phyloP scores from a whole-genome alignment of 2,888 invertebrate species.

The Conomelus anceps region DNA sequence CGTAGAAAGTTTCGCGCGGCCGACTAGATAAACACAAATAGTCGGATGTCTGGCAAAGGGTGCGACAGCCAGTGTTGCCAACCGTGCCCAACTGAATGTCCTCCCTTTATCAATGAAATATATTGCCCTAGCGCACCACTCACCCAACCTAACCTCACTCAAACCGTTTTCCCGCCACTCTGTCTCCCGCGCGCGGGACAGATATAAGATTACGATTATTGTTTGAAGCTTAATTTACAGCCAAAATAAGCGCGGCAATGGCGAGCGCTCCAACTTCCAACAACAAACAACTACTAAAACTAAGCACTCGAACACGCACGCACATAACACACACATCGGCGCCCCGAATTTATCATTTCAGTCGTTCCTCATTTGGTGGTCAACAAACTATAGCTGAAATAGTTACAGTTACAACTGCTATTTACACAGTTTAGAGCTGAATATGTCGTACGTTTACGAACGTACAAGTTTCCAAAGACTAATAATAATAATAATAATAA shows the following conservation, averaged over 20 bases:
- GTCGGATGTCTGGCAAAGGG: not conserved
- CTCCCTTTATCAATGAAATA: not conserved
- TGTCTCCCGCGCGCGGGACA: not conserved
- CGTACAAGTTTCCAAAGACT: too few relatives aligned
- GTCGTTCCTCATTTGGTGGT: not conserved
- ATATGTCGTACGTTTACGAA: too few relatives aligned
- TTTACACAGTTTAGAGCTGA: too few relatives aligned
- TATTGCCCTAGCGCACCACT: not conserved
- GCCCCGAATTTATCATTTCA: not conserved
- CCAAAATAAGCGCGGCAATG: not conserved
- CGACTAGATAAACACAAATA: not conserved
- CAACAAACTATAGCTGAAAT: too few relatives aligned
- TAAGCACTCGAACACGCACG: not conserved
- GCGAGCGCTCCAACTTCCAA: not conserved
- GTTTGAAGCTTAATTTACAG: not conserved
- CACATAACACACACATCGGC: not conserved
- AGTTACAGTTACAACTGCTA: too few relatives aligned
- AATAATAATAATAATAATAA: too few relatives aligned
- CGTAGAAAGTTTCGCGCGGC: not conserved
- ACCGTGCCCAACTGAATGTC: too few relatives aligned
- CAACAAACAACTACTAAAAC: not conserved
- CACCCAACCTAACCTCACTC: not conserved
- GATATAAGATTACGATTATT: not conserved
- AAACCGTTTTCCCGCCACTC: not conserved
- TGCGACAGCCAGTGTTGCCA: too few relatives aligned